Evolutionary conservation across 2,797 vertebrate genomes (phyloP).

Genomic region (Selene dorsalis): DNA sequence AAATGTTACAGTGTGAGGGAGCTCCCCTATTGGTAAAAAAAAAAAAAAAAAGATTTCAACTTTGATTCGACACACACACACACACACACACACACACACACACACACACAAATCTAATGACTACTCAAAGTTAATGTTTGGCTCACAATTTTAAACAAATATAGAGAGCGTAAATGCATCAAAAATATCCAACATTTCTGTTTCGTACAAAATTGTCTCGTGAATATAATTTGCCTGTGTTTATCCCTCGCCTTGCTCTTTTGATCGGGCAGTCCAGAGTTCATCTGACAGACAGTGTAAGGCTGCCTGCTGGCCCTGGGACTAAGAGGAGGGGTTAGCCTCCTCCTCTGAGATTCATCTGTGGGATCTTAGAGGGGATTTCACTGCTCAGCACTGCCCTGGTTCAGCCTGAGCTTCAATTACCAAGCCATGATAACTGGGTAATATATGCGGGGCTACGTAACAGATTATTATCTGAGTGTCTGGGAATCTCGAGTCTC

Average conservation of each 20-base stretch:
- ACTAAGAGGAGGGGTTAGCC: constrained; percentile 61
- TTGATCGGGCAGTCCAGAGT: constrained; percentile 41
- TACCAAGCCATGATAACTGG: constrained; percentile 39
- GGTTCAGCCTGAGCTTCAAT: constrained; percentile 55
- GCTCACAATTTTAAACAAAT: constrained; percentile 15
- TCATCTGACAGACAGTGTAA: constrained; percentile 69
- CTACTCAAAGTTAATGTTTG: background rate
- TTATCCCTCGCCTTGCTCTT: constrained; percentile 9
- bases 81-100: background rate
- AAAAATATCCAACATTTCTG: constrained; percentile 31
- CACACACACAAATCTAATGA: background rate
- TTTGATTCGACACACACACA: background rate
- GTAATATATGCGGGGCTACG: constrained; percentile 9
- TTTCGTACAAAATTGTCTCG: constrained; percentile 14
- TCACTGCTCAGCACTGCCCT: constrained; percentile 65
- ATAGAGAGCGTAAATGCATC: constrained; percentile 25
- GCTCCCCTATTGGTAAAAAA: constrained; percentile 66
- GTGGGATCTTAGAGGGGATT: constrained; percentile 66
- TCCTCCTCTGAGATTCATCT: constrained; percentile 64
- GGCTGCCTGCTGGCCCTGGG: constrained; percentile 59
- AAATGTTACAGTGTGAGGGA: constrained; percentile 29
- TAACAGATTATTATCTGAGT: constrained; percentile 21
- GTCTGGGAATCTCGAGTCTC: constrained; percentile 24
- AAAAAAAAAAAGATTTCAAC: constrained; percentile 29
- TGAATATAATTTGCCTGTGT: constrained; percentile 18